phyloP scores from a whole-genome alignment of 2,797 vertebrate species.

The Dicrostonyx torquatus region DNA sequence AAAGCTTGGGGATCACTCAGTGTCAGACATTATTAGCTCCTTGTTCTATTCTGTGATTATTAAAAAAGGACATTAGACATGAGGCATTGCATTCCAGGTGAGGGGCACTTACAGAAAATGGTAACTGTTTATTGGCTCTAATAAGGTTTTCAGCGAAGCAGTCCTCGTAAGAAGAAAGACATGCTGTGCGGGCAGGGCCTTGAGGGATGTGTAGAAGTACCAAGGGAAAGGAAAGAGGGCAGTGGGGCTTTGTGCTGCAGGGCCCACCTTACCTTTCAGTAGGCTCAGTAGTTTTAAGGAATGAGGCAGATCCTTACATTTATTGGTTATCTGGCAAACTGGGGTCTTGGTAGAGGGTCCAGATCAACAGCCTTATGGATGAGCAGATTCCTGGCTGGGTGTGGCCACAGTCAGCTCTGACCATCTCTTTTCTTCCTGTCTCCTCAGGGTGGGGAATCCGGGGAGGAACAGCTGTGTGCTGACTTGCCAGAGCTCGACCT shows the following conservation, averaged over 20 bases:
- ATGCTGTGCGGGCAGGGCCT: neutral
- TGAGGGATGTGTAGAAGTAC: slow-evolving; percentile 10
- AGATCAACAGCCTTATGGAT: neutral
- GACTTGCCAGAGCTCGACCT: slow-evolving; percentile 98
- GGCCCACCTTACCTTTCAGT: neutral
- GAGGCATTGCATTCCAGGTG: neutral
- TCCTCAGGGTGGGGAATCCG: slow-evolving; percentile 90
- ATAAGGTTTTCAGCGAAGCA: neutral
- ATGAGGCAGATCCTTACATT: neutral
- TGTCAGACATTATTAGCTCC: neutral
- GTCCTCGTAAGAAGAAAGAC: slow-evolving; percentile 21
- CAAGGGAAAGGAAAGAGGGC: neutral
- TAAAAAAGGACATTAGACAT: neutral
- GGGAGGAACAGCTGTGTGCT: slow-evolving; percentile 94
- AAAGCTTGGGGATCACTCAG: neutral
- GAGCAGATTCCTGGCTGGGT: neutral
- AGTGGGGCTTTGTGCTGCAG: neutral
- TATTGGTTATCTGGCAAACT: neutral
- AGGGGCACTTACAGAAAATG: neutral
- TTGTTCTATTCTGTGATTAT: slow-evolving; percentile 35
- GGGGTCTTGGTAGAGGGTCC: neutral
- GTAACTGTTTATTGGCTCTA: neutral
- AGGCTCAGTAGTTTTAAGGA: neutral
- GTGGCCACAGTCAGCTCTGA: slow-evolving; percentile 39
- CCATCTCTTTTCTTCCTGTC: slow-evolving; percentile 34